These are phyloP conservation scores for Pseudomyrmex cubaensis DNA, from an alignment of 1,140 invertebrate genomes.

Conservation along the genomic window DNA sequence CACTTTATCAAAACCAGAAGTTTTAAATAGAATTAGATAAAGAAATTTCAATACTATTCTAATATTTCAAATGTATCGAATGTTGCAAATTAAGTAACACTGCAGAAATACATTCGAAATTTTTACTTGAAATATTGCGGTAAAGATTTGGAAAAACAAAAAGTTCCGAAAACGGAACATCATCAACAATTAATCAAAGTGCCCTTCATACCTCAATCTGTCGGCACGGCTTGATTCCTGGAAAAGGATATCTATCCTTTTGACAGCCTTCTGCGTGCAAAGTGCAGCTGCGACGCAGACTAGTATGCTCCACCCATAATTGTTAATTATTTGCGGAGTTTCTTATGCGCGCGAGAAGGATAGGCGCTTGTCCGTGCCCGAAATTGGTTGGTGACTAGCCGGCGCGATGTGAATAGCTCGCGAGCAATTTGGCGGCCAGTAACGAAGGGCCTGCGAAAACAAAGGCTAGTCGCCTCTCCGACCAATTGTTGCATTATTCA, in stretches of 20 bases:
- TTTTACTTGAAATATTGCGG: background rate
- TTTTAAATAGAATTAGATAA: no score
- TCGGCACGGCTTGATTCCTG: slow-evolving; percentile 48
- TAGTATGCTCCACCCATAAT: slow-evolving; percentile 59
- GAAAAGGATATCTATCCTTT: slow-evolving; percentile 57
- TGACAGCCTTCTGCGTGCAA: slow-evolving; percentile 82
- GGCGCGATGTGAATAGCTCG: slow-evolving; percentile 68
- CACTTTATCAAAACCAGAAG: no score
- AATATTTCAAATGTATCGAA: background rate
- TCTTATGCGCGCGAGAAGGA: slow-evolving; percentile 9
- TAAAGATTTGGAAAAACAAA: background rate
- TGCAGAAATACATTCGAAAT: background rate
- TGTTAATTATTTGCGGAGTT: slow-evolving; percentile 50
- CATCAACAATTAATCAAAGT: slow-evolving; percentile 54
- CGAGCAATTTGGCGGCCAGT: slow-evolving; percentile 80
- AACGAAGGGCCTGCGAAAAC: slow-evolving; percentile 82
- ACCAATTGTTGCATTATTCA: slow-evolving; percentile 84
- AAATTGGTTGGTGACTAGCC: slow-evolving; percentile 76
- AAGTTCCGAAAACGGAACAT: slow-evolving; percentile 62
- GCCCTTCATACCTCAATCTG: slow-evolving; percentile 39
- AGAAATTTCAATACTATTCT: no score
- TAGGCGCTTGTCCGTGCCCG: slow-evolving; percentile 36
- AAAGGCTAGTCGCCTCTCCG: slow-evolving; percentile 79
- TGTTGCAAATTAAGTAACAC: background rate
- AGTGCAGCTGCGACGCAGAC: slow-evolving; percentile 65